Base-by-base conservation (phyloP, 2,888 invertebrate genomes). In the Pristionchus maxplancki region DNA sequence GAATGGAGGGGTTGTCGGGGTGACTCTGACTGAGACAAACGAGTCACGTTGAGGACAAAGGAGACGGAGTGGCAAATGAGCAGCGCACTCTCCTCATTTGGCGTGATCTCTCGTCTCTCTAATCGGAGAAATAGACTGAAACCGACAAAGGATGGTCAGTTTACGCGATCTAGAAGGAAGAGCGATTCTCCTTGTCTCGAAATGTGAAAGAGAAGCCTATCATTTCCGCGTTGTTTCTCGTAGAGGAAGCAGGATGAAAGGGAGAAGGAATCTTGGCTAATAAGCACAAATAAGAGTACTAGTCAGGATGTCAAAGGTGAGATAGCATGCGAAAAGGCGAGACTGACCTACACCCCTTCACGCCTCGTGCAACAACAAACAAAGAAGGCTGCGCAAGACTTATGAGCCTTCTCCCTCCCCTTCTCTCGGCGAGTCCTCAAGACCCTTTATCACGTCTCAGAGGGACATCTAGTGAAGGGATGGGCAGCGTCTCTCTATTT, bases 361-460 rank as follows among this genome's bases (percentile, higher is more conserved):
- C 44, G 81, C 71, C 37, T 37, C 71, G 71, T 17, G 78, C 78
- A 78, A 44, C 78, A 78, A 48, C 40, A 78, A 44, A 48, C 78
- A 78, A 78, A 78, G 71, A 78, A 78, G n/a, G n/a, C 44, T n/a
- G 44, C 58, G 83, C 83, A 44, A 50, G 44, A 48, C 44, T 81
- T 81, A 81, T 81, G 48, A 81, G 81, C 3, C 31, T 40, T 48
- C 28, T 40, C 81, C 13, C 50, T 81, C 48, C 48, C n/a, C 31
- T 58, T 50, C 71, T 34, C 37, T 40, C 40, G n/a, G 9, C 78
- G 78, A 78, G 78, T 78, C 78, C 78, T 78, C 78, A 78, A 78
- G 78, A 78, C 78, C 78, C 78, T 78, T 78, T 48, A 78, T 78
- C 78, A 78, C 83, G 53, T 62, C 34, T 48, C 20, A n/a, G 84